Evolutionary conservation across 1,140 invertebrate species (phyloP), one percentile per base, ranked within the genome.

Genomic region (Heliconius melpomene): DNA sequence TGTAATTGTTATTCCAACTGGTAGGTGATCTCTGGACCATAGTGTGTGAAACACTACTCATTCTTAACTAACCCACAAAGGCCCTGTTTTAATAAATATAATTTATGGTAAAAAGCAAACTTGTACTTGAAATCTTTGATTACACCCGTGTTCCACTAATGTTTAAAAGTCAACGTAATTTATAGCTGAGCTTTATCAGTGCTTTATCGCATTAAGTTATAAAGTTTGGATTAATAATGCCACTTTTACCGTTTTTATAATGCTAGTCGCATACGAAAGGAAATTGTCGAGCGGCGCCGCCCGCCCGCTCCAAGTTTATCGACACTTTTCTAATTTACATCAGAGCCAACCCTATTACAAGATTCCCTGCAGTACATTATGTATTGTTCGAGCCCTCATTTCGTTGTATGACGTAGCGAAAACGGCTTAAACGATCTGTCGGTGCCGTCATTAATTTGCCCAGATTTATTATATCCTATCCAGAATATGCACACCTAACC

Each of bases 371-470:
- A 85, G 85, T 88, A 83, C 79, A 86, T 87, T 84, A 83, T 83
- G 79, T 87, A 85, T 83, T 84, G 79, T 80, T 79, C 72, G 76
- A 78, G 80, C 84, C 82, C 86, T 92, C 88, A 90, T 92, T 93
- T 88, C 85, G 74, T 73, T 83, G 81, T 90, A 89, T 94, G 92
- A 94, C 90, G 88, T 83, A 75, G 92, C 92, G 82, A 90, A 90
- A 92, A 91, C 81, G 74, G 83, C 86, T 81, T 91, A 91, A 94
- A 90, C 91, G 91, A 88, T 91, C 88, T 91, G 90, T 92, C 90
- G 88, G 90, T 84, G 85, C 82, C 82, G 87, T 81, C 91, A 94
- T 94, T 94, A 92, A 94, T 94, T 91, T 90, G 85, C 72, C 82
- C 90, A 90, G 90, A 93, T 92, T 91, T 93, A 93, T 93, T 92